Evolutionary conservation across 2,797 vertebrate species (phyloP), one percentile per base, ranked within the genome.

Genomic region (Paedocypris micromegethes): DNA sequence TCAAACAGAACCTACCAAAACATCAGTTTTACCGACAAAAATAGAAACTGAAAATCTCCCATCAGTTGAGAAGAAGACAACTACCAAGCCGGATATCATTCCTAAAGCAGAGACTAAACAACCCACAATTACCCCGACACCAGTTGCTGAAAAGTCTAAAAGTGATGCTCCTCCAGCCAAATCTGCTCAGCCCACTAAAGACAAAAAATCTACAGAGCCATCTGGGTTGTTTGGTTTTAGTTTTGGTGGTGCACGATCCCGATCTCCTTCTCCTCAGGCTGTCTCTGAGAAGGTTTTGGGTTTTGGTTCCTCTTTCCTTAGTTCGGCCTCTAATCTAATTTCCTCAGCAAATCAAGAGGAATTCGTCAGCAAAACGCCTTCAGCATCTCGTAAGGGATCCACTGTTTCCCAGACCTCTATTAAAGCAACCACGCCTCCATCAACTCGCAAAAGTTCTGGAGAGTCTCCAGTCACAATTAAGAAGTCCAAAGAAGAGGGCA

Each of bases 271-370:
- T 47, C 54, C 72, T 75, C 92, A 91, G 73, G 89, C 86, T 1
- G 90, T 92, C 48, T 92, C 91, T 40, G 92, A 91, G 38, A 94
- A 93, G 53, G 88, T 94, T 46, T 90, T 93, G 70, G 93, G 93
- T 39, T 94, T 94, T 84, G 92, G 93, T 64, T 92, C 91, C 8
- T 94, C 93, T 0, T 86, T 94, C 75, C 91, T 94, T 71, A 94
- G 88, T 72, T 91, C 94, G 64, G 93, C 93, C 9, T 92, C 92
- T 0, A 93, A 78, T 86, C 86, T 94, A 58, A 93, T 94, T 77
- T 89, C 91, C 9, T 90, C 92, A 66, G 84, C 86, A 0, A 80
- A 88, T 59, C 90, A 92, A 72, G 72, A 87, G 77, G 90, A 90
- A 51, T 9, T 86, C 1, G 77, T 81, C 44, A 59, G 79, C 39